Evolutionary conservation across 1,140 invertebrate species (phyloP).

Genomic region (Gonioctena quinquepunctata): DNA sequence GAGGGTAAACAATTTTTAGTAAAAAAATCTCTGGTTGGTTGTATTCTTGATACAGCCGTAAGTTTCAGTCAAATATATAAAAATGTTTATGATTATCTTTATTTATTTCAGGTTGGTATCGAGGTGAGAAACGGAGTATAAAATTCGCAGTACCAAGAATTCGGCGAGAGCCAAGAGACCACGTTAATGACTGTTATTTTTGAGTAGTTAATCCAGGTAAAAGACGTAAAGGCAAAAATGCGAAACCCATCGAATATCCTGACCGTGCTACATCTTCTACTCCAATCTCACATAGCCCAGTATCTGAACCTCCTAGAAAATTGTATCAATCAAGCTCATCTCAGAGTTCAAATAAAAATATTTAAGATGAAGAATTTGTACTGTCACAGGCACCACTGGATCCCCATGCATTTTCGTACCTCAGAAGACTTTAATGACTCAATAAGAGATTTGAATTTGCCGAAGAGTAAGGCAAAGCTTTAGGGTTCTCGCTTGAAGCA

Average conservation of each 20-base stretch:
- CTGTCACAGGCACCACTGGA: not conserved
- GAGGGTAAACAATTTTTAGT: not conserved
- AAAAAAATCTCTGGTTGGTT: not conserved
- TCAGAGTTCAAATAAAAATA: slow-evolving; percentile 3
- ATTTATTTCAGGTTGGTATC: not conserved
- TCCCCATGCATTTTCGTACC: slow-evolving; percentile 38
- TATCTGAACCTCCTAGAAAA: not conserved
- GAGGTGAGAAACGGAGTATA: slow-evolving; percentile 4
- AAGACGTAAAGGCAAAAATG: not conserved
- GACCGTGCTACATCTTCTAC: not conserved
- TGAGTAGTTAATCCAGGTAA: not conserved
- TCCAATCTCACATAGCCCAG: not conserved
- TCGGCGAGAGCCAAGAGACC: too few species aligned
- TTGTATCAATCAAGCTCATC: not conserved
- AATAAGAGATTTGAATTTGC: slow-evolving; percentile 49
- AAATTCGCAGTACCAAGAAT: slow-evolving; percentile 10
- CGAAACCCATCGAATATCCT: slow-evolving; percentile 3
- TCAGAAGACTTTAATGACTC: slow-evolving; percentile 43
- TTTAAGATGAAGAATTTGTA: not conserved
- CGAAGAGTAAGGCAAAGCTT: slow-evolving; percentile 47
- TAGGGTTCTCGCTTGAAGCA: slow-evolving; percentile 40
- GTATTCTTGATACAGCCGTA: too few species aligned
- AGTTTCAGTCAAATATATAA: too few species aligned
- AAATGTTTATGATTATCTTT: not conserved
- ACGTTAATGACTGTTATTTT: slow-evolving; percentile 11